Evolutionary conservation across 92 coral and sea anemone species (phyloP).

Genomic region (Muricea muricata): DNA sequence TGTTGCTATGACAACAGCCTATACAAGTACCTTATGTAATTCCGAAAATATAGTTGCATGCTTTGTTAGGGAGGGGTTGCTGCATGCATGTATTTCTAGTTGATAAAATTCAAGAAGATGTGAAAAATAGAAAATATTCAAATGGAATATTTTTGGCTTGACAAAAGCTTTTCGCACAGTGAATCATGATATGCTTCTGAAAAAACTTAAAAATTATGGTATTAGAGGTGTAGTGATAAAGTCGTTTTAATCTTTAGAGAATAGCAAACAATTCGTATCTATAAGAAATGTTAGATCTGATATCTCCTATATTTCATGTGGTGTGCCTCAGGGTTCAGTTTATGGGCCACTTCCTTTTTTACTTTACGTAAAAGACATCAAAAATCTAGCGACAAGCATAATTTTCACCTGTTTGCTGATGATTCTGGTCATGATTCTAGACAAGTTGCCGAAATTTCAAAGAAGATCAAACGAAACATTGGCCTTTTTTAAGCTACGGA

Average conservation of each 20-base stretch:
- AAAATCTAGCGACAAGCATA: neutral
- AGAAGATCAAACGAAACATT: slow-evolving; percentile 42
- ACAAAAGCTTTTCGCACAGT: neutral
- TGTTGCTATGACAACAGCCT: too few relatives aligned
- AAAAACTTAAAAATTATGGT: neutral
- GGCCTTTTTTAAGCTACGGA: slow-evolving; percentile 29
- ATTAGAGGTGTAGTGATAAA: neutral
- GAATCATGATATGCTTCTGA: neutral
- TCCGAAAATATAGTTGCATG: too few relatives aligned
- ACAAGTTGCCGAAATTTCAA: slow-evolving; percentile 23
- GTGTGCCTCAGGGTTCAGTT: neutral
- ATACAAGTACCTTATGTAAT: too few relatives aligned
- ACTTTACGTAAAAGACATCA: neutral
- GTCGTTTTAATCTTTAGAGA: neutral
- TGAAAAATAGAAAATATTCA: neutral
- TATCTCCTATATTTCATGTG: neutral
- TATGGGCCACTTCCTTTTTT: neutral
- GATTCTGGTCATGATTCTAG: too few relatives aligned
- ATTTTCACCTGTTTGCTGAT: neutral
- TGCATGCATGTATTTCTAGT: too few relatives aligned
- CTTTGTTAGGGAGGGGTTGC: too few relatives aligned
- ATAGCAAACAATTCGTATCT: neutral
- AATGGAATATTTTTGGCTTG: neutral
- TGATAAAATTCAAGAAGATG: neutral
- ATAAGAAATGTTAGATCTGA: neutral